A percentile compares a stretch with the other conserved stretches of the same genome.
Evolutionary conservation across 2,797 vertebrate genomes (phyloP).

Genomic region (Bryconaethiops microstoma): DNA sequence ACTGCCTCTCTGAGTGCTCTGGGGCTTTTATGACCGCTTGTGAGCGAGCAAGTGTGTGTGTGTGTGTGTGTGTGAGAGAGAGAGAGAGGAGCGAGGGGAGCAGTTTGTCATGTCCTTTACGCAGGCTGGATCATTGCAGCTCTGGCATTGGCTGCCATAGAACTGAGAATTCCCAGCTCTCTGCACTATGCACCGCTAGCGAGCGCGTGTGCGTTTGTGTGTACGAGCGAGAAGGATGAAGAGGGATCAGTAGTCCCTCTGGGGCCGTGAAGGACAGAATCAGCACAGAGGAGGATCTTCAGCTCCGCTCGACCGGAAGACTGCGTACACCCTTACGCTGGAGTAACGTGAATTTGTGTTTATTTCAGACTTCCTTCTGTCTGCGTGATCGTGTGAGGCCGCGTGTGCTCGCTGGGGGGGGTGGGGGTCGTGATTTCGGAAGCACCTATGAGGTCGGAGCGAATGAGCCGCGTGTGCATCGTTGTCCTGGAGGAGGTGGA

Average conservation of each 20-base stretch:
- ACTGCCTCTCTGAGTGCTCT: slow-evolving; percentile 2
- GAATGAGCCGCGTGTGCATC: slow-evolving; percentile 98
- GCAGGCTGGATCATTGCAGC: slow-evolving; percentile 43
- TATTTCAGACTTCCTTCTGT: background rate
- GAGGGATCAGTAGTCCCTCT: background rate
- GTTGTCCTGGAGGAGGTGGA: slow-evolving; percentile 99
- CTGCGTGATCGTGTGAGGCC: background rate
- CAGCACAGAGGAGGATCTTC: background rate
- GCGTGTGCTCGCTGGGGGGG: background rate
- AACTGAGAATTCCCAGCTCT: slow-evolving; percentile 30
- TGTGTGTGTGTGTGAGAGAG: background rate
- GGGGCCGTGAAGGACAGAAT: slow-evolving; percentile 6
- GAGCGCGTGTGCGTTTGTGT: background rate
- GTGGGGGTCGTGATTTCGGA: slow-evolving; percentile 13
- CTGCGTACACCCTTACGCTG: background rate
- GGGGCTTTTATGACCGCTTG: background rate
- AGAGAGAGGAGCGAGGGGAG: background rate
- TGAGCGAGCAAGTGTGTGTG: background rate
- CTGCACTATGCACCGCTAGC: background rate
- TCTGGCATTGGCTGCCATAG: slow-evolving; percentile 31
- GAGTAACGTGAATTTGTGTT: background rate
- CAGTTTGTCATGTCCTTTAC: slow-evolving; percentile 31
- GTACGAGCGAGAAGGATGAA: slow-evolving; percentile 11
- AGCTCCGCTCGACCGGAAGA: background rate
- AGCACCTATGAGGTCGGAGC: slow-evolving; percentile 73